A percentile compares a stretch with the other conserved stretches of the same genome.
Evolutionary conservation across 2,113 vertebrate species (phyloP).

Genomic region (Sialia sialis): DNA sequence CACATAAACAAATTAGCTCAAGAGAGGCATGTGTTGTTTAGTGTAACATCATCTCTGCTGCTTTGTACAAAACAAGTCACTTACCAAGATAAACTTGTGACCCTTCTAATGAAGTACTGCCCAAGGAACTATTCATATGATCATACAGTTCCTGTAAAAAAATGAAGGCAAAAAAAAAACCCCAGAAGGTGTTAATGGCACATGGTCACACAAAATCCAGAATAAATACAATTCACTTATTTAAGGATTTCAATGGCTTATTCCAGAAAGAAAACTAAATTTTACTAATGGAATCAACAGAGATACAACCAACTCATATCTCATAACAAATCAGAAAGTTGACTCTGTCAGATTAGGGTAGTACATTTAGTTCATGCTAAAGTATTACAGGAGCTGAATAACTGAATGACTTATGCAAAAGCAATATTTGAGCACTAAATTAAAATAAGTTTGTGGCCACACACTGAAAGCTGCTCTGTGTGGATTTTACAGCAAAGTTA

Average conservation of each 20-base stretch:
- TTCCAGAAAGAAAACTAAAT: neutral
- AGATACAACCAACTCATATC: neutral
- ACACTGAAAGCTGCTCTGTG: neutral
- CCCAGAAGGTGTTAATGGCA: neutral
- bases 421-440: neutral
- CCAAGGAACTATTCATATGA: conserved; percentile 94
- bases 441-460: neutral
- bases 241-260: neutral
- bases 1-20: neutral
- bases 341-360: neutral
- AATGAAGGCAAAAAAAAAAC: neutral
- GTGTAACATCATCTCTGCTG: neutral
- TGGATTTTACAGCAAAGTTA: conserved; percentile 37
- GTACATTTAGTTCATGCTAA: neutral
- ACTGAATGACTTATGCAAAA: neutral
- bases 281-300: neutral
- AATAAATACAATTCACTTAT: neutral
- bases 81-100: conserved; percentile 95
- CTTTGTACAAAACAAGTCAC: neutral
- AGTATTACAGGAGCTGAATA: neutral
- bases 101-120: conserved; percentile 82
- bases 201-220: neutral
- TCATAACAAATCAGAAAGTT: neutral
- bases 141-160: conserved; percentile 90
- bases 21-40: neutral